Evolutionary conservation across 2,797 vertebrate genomes (phyloP).

Genomic region (Catamblyrhynchus diadema): DNA sequence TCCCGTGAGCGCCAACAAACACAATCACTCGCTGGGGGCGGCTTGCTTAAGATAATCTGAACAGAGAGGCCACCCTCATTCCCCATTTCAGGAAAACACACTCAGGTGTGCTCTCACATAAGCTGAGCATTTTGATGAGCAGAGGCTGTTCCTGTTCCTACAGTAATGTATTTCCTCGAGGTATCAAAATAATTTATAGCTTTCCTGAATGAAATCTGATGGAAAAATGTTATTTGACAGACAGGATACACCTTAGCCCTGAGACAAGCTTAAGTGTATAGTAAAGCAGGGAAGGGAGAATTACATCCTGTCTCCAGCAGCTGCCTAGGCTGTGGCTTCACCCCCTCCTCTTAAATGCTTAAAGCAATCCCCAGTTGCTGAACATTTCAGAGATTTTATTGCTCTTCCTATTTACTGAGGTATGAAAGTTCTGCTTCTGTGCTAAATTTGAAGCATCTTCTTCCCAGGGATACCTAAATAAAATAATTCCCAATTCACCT

Average conservation of each 20-base stretch:
- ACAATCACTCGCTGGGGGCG: accelerated
- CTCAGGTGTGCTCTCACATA: background rate
- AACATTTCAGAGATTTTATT: background rate
- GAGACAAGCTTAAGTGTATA: background rate
- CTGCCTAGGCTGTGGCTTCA: background rate
- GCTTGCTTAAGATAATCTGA: background rate
- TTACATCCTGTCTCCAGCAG: background rate
- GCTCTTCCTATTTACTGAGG: background rate
- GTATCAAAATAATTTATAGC: background rate
- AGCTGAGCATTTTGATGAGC: background rate
- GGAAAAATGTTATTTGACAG: background rate
- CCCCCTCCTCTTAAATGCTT: background rate
- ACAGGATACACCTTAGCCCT: background rate
- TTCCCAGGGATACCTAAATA: background rate
- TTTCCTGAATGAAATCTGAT: background rate
- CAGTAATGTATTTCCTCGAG: background rate
- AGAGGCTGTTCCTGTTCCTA: background rate
- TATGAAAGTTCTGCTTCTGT: background rate
- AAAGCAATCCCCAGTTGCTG: background rate
- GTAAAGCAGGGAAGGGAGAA: background rate
- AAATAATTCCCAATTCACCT: background rate
- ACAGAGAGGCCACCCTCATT: background rate
- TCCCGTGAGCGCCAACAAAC: background rate
- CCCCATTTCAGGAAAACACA: background rate
- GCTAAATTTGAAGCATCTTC: background rate